Conservation (phyloP, 2,888 invertebrate genomes). For the Odontomyia ornata region DNA sequence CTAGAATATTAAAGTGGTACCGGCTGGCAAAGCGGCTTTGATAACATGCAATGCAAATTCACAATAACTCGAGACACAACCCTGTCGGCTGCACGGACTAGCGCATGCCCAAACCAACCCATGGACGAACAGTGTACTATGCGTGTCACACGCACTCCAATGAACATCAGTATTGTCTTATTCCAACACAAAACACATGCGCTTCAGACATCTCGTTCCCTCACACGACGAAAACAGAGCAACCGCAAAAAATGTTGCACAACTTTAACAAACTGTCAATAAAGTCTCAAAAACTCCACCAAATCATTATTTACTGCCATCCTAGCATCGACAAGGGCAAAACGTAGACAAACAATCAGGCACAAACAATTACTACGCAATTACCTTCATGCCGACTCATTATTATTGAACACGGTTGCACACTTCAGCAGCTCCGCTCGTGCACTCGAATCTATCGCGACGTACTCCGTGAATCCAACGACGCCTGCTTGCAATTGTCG, state of each 20-base stretch:
- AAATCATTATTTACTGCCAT: not conserved
- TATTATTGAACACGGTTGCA: conserved; percentile 60
- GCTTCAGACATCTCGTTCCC: not conserved
- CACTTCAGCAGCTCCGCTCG: conserved; percentile 16
- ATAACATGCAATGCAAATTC: too few relatives aligned
- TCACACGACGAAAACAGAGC: not conserved
- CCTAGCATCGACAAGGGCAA: not conserved
- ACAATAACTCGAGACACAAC: too few relatives aligned
- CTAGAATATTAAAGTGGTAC: too few relatives aligned
- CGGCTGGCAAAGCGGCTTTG: too few relatives aligned
- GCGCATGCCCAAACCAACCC: conserved; percentile 23
- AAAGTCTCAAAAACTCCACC: too few relatives aligned
- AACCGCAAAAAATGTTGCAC: conserved; percentile 27
- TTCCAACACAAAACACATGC: not conserved
- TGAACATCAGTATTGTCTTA: too few relatives aligned
- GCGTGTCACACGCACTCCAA: not conserved
- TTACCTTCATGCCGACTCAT: conserved; percentile 97
- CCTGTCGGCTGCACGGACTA: not conserved
- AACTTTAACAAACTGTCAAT: not conserved
- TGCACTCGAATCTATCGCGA: not conserved
- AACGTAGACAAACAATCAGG: not conserved
- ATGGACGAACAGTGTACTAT: not conserved
- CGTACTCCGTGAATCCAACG: not conserved
- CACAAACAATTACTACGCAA: not conserved
- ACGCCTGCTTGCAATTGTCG: not conserved